These are phyloP conservation scores for Lithophane ornitopus DNA, from an alignment of 2,888 invertebrate species.

Conservation along the genomic window DNA sequence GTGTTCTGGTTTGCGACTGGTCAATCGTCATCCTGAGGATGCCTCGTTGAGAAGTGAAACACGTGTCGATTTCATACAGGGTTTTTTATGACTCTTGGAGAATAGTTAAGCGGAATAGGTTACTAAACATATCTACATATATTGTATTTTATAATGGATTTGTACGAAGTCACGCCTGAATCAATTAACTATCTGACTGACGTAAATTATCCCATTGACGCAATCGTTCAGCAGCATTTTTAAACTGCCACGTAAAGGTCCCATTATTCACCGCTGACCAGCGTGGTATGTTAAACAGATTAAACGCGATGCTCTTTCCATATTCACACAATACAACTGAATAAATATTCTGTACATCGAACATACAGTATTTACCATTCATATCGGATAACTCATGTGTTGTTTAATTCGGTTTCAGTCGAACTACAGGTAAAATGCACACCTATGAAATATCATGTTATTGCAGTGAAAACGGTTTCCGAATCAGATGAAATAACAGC, in stretches of 20 bases:
- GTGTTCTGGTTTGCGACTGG: no score
- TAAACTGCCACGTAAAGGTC: neutral
- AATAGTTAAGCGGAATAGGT: no score
- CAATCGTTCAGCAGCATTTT: neutral
- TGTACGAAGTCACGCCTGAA: no score
- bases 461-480: conserved; percentile 32
- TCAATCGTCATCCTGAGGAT: no score
- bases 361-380: conserved; percentile 41
- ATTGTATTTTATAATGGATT: no score
- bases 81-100: no score
- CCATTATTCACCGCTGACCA: conserved; percentile 9
- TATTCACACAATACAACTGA: conserved; percentile 46
- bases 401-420: conserved; percentile 44
- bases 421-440: conserved; percentile 35
- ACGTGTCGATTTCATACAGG: no score
- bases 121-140: no score
- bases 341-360: conserved; percentile 36
- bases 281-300: conserved; percentile 14
- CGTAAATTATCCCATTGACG: neutral
- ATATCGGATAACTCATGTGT: conserved; percentile 36
- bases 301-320: conserved; percentile 26
- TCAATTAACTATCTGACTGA: no score
- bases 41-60: no score
- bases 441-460: conserved; percentile 40
- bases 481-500: conserved; percentile 27